phyloP scores from a whole-genome alignment of 2,113 vertebrate genomes.

The Gallinago paraguaiae region DNA sequence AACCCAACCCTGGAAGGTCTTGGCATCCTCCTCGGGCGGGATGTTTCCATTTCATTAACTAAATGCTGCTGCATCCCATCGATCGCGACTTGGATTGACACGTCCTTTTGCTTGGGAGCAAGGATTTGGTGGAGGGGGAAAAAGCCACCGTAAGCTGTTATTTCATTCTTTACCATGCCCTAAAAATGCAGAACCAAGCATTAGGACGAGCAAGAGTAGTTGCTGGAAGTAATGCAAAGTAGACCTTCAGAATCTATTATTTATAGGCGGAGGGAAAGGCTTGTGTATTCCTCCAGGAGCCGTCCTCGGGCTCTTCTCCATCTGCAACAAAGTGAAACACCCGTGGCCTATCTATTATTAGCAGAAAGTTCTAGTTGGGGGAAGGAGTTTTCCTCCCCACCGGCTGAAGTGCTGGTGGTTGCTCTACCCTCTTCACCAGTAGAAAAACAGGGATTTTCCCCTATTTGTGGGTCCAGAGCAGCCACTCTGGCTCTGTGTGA shows the following conservation, averaged over 20 bases:
- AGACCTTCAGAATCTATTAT: conserved; percentile 48
- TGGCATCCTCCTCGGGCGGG: background rate
- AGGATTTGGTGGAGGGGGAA: background rate
- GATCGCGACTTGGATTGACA: background rate
- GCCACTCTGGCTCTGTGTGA: rapidly evolving
- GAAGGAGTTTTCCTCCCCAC: background rate
- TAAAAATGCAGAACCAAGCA: background rate
- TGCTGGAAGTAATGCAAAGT: conserved; percentile 16
- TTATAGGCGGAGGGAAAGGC: background rate
- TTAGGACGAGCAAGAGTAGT: background rate
- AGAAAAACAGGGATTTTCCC: background rate
- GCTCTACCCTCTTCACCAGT: rapidly evolving
- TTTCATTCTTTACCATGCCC: rapidly evolving
- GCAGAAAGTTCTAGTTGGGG: background rate
- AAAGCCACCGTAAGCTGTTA: background rate
- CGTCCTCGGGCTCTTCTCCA: background rate
- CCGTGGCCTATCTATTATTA: rapidly evolving
- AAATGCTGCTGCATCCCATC: background rate
- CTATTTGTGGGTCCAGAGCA: rapidly evolving
- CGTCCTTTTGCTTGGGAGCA: background rate
- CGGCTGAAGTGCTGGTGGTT: rapidly evolving
- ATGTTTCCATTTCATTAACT: background rate
- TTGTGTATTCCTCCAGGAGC: background rate
- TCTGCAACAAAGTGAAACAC: background rate
- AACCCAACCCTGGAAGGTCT: background rate